A percentile compares a stretch with the other conserved stretches of the same genome.
Conservation (phyloP, 2,113 vertebrate genomes). For the Nymphicus hollandicus region DNA sequence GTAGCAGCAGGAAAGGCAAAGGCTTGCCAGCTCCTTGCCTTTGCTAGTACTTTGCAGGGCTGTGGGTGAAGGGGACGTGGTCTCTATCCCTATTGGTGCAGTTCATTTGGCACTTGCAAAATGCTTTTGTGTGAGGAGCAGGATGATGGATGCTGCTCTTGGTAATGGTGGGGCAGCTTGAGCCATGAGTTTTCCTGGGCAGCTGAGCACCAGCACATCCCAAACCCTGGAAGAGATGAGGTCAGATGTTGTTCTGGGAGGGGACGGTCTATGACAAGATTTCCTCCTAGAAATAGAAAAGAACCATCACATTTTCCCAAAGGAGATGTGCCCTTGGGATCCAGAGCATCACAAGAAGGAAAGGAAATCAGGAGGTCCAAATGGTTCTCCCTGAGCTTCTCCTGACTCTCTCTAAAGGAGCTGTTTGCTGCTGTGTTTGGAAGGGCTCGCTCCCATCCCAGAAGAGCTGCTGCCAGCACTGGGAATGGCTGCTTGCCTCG, state of each 20-base stretch:
- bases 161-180: accelerated
- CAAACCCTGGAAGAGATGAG: background rate
- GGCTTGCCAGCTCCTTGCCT: background rate
- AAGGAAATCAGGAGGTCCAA: background rate
- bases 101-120: background rate
- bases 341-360: background rate
- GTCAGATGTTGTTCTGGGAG: background rate
- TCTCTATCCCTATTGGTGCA: too few species aligned
- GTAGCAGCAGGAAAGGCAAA: background rate
- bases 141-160: background rate
- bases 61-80: background rate
- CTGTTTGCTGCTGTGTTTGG: background rate
- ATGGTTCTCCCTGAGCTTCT: background rate
- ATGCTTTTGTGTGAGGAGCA: background rate
- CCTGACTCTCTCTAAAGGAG: background rate
- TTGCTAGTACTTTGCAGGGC: background rate
- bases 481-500: background rate
- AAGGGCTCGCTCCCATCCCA: background rate
- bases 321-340: background rate
- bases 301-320: background rate
- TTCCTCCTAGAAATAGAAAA: background rate
- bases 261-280: background rate
- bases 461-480: background rate
- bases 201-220: accelerated
- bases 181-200: accelerated